phyloP scores from a whole-genome alignment of 2,888 invertebrate species.

The Perizoma affinitatum region DNA sequence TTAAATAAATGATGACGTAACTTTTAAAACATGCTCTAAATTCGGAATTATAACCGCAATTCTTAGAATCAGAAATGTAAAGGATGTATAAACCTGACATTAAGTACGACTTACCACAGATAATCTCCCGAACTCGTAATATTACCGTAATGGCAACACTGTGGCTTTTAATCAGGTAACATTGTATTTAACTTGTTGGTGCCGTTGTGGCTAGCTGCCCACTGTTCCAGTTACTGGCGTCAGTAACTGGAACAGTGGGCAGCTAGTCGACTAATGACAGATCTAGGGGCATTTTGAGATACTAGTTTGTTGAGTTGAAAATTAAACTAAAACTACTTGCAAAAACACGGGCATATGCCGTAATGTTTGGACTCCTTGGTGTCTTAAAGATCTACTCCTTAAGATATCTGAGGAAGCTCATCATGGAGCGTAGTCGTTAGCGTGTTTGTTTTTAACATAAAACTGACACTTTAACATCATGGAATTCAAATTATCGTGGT shows the following conservation, averaged over 20 bases:
- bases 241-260: constrained; percentile 13
- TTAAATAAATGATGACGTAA: too few species aligned
- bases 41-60: neutral
- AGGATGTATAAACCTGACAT: constrained; percentile 11
- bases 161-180: constrained; percentile 12
- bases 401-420: too few species aligned
- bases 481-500: too few species aligned
- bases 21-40: neutral
- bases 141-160: constrained; percentile 17
- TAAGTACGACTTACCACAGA: constrained; percentile 13
- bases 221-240: constrained; percentile 21
- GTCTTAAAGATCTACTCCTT: too few species aligned
- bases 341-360: too few species aligned
- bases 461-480: too few species aligned
- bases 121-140: constrained; percentile 12
- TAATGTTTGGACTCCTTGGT: too few species aligned
- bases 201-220: constrained; percentile 17
- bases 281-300: constrained; percentile 3
- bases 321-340: constrained; percentile 2
- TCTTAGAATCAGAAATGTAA: neutral
- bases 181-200: constrained; percentile 5
- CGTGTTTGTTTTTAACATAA: too few species aligned
- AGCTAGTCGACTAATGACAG: constrained; percentile 7
- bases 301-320: constrained; percentile 3
- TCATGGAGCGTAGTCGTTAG: too few species aligned